Evolutionary conservation across 1,140 invertebrate genomes (phyloP), one percentile per base, ranked within the genome.

Genomic region (Trinorchestia longiramus): DNA sequence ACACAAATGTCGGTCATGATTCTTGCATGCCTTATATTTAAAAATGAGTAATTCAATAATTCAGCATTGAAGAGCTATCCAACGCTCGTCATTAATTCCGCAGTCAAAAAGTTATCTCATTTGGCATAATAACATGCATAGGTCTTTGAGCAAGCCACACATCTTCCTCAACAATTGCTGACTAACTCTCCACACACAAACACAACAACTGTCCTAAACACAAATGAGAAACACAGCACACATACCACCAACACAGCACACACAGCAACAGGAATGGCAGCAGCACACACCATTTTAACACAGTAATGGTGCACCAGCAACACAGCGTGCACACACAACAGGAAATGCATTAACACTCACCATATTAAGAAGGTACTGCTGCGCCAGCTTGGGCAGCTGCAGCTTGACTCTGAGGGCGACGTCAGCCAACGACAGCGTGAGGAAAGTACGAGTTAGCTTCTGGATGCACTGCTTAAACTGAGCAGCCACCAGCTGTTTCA

Each of bases 401-500:
- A 99, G 97, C 96, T 99, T 98, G 44, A 99, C 99, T 97, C 99
- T 98, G 97, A 98, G 98, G 3, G 99, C 99, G 96, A 99, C 99
- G 98, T 99, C 99, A 96, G 98, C 62, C 44, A 95, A 94, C 28
- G 95, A 96, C 0, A 96, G 95, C 11, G 95, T 95, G 40, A 88
- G 43, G 36, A 88, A 62, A 43, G 87, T 62, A 19, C 87, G 47
- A 4, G 95, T 95, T 98, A 98, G 97, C 97, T 99, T 98, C 97
- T 99, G 99, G 97, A 99, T 99, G 97, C 99, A 99, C 97, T 99
- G 99, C 97, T 99, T 99, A 97, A 99, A 99, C 97, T 99, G 98
- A 96, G 98, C 99, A 96, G 98, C 98, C 87, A 99, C 97, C 95
- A 99, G 99, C 98, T 99, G 98, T 96, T 98, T 98, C 23, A 98